A percentile compares a stretch with the other conserved stretches of the same genome.
These are phyloP conservation scores for Hiodon tergisus DNA, from an alignment of 2,113 vertebrate genomes.

Conservation along the genomic window DNA sequence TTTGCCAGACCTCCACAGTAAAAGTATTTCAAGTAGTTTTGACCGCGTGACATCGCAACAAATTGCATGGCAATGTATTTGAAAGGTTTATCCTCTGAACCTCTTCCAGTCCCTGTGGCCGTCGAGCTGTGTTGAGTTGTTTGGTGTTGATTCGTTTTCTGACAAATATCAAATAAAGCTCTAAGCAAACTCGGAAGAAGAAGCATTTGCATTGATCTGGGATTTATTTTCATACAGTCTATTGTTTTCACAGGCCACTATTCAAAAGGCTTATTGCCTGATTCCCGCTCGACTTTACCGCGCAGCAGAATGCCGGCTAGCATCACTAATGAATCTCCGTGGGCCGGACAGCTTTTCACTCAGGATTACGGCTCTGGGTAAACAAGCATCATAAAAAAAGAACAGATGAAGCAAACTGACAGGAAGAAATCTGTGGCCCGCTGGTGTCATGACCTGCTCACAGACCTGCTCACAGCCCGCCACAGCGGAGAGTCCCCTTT, in stretches of 20 bases:
- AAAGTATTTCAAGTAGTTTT: background rate
- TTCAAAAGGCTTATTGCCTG: slow-evolving; percentile 38
- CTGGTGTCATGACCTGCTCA: background rate
- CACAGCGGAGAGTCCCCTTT: background rate
- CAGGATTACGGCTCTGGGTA: slow-evolving; percentile 44
- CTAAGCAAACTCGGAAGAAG: slow-evolving; percentile 50
- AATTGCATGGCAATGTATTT: background rate
- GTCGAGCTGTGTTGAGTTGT: slow-evolving; percentile 33
- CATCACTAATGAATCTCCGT: slow-evolving; percentile 63
- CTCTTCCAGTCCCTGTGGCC: slow-evolving; percentile 30
- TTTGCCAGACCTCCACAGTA: background rate
- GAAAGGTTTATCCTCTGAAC: slow-evolving; percentile 43
- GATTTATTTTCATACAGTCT: slow-evolving; percentile 60
- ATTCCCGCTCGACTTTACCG: background rate
- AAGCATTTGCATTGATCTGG: slow-evolving; percentile 61
- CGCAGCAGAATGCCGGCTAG: slow-evolving; percentile 52
- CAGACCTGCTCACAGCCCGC: background rate
- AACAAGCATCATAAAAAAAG: slow-evolving; percentile 35
- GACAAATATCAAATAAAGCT: slow-evolving; percentile 51
- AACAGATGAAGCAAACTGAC: slow-evolving; percentile 26
- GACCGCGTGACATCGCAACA: background rate
- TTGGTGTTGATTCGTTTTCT: slow-evolving; percentile 33
- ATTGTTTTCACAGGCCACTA: slow-evolving; percentile 52
- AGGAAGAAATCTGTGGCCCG: background rate
- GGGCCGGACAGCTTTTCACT: slow-evolving; percentile 41